Conservation (phyloP, 2,888 invertebrate genomes). For the Gryllus longicercus region DNA sequence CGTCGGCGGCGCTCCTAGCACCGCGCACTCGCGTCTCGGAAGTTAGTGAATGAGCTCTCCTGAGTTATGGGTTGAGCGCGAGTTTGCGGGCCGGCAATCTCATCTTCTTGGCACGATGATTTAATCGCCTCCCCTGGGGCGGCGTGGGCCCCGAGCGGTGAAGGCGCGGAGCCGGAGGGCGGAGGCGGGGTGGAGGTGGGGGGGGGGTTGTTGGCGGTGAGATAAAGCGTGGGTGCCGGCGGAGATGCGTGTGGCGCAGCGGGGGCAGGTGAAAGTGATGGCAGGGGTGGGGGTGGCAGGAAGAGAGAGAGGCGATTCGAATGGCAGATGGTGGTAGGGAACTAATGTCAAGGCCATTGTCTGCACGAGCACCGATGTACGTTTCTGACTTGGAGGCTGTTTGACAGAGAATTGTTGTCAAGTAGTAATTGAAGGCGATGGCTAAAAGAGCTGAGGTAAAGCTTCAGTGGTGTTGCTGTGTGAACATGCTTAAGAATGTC, state of each 20-base stretch:
- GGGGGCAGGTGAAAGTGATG: too few species aligned
- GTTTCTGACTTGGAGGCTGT: too few species aligned
- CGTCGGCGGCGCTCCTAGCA: neutral
- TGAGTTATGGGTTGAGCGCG: neutral
- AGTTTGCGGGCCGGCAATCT: slow-evolving; percentile 1
- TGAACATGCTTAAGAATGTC: too few species aligned
- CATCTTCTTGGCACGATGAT: neutral
- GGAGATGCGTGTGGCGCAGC: neutral
- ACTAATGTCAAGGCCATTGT: too few species aligned
- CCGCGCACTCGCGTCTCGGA: neutral
- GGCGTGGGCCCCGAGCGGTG: neutral
- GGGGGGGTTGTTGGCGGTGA: neutral
- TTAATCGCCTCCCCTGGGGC: neutral
- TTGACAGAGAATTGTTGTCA: too few species aligned
- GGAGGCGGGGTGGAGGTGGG: neutral
- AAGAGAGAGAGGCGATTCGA: too few species aligned
- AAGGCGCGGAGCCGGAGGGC: neutral
- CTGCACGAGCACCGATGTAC: neutral
- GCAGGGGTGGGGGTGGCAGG: too few species aligned
- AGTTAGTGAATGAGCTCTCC: neutral
- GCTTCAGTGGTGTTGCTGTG: too few species aligned
- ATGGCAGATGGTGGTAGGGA: too few species aligned
- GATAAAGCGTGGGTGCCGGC: neutral
- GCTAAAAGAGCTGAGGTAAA: too few species aligned
- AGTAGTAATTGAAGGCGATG: too few species aligned